Evolutionary conservation across 2,797 vertebrate species (phyloP), one percentile per base, ranked within the genome.

Genomic region (Linurgus olivaceus): DNA sequence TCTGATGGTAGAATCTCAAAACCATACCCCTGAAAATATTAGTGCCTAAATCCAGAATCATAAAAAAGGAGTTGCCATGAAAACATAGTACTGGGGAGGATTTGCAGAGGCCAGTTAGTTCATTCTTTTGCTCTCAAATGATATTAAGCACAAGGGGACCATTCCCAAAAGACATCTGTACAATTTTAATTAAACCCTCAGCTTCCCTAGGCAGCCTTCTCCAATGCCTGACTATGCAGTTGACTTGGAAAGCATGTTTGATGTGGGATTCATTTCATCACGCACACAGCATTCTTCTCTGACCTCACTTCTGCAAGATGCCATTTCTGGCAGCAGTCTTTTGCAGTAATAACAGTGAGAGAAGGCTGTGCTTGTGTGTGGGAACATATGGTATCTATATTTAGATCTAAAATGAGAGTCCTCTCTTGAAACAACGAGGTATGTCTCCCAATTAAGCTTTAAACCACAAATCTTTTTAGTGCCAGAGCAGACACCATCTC

Each of bases 211-310:
- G 70, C 61, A 90, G 55, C 29, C 42, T 90, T 92, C 89, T 78
- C 73, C 66, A 81, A 31, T 48, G 63, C 50, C 37, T 2, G 3
- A 35, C 58, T 48, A 25, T 38, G 51, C 73, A 78, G 54, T 47
- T 86, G 85, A 86, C 9, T 84, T 84, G 81, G 65, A 83, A 91
- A 72, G 15, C 18, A 13, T 21, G 19, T 93, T 93, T 95, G 90
- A 93, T 94, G 92, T 96, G 93, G 88, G 51, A 82, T 92, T 93
- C 40, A 23, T 80, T 95, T 85, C 5, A 10, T 95, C 90, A 94
- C 0, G 2, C n/a, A 83, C 18, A 17, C 11, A 16, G 31, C 31
- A 55, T 95, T 93, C 78, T 90, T 86, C 67, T 78, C 50, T 44
- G 81, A 89, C 45, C 88, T 94, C 48, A 16, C 59, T 95, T 91